Percentiles rank a stretch among this genome's conserved stretches.
These are phyloP conservation scores for Melanotaenia nigrans DNA, from an alignment of 2,797 vertebrate species.

Conservation along the genomic window DNA sequence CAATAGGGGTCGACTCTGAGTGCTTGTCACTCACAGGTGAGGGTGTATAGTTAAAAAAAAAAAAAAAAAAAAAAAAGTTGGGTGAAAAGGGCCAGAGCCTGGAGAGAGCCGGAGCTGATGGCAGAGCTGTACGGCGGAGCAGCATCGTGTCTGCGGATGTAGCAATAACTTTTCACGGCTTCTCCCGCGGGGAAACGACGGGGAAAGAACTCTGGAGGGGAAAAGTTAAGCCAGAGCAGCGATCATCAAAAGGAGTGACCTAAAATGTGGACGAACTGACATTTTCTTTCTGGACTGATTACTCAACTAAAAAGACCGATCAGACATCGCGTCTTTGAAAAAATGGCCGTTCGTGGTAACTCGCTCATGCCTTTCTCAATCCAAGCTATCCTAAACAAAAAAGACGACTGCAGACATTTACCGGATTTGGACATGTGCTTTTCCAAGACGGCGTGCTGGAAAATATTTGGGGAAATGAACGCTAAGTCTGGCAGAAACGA, in stretches of 20 bases:
- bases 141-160: constrained; percentile 71
- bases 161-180: constrained; percentile 61
- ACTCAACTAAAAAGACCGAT: constrained; percentile 33
- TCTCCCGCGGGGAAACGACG: constrained; percentile 71
- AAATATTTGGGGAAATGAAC: constrained; percentile 88
- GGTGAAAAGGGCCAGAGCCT: constrained; percentile 82
- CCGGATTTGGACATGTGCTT: constrained; percentile 86
- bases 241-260: constrained; percentile 46
- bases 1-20: constrained; percentile 74
- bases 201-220: constrained; percentile 47
- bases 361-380: constrained; percentile 96
- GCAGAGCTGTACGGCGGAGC: constrained; percentile 72
- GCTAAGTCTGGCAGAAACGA: constrained; percentile 67
- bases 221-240: constrained; percentile 32
- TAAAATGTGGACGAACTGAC: constrained; percentile 75
- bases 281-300: constrained; percentile 25
- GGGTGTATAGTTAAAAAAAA: constrained; percentile 76
- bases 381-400: constrained; percentile 96
- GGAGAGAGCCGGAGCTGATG: constrained; percentile 70
- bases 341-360: constrained; percentile 91
- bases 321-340: constrained; percentile 47
- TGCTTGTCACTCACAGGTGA: constrained; percentile 87
- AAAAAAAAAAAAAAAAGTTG: constrained; percentile 49
- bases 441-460: constrained; percentile 88
- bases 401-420: constrained; percentile 85